Base-by-base conservation (phyloP, 2,113 vertebrate genomes). In the Tapirus terrestris region DNA sequence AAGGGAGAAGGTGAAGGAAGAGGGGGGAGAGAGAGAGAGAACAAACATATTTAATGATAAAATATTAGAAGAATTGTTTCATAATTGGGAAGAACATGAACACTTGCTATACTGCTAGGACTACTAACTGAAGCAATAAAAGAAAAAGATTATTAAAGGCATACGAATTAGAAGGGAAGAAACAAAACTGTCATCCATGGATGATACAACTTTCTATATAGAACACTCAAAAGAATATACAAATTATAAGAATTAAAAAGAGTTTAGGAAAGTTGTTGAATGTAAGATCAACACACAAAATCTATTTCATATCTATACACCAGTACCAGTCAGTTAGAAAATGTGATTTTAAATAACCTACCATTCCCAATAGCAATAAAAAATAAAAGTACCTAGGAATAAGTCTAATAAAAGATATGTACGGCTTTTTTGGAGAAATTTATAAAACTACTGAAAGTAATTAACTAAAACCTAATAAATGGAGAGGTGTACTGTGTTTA, bases 401-500 rank as follows among this genome's bases (percentile, higher is more conserved):
- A 79, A 85, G 77, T 20, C 25, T 58, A 91, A 43, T 79, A 70
- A 77, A 85, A 77, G 13, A 85, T 84, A 79, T 27, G 5, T 18
- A 81, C 68, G 87, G 60, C 25, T 31, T 68, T 85, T 77, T 2
- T 12, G 36, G 17, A 76, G 31, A 67, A 84, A 90, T 48, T 84
- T 68, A 23, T 53, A 51, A 76, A 91, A 79, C 14, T 77, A 53
- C 43, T 70, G 2, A 95, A 85, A 61, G 72, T 10, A 81, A 65
- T 65, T 53, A 73, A 53, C 93, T 89, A 89, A 89, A 81, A 73
- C 9, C 56, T 85, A 70, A 61, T 70, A 91, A 95, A 85, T 51
- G 10, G 33, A 68, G 61, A 68, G 51, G 43, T 60, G 9, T 31
- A 67, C 17, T 67, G 4, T 77, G 31, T 68, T 48, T 51, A 91